Evolutionary conservation across 2,888 invertebrate genomes (phyloP).

Genomic region (Drosophila recens): DNA sequence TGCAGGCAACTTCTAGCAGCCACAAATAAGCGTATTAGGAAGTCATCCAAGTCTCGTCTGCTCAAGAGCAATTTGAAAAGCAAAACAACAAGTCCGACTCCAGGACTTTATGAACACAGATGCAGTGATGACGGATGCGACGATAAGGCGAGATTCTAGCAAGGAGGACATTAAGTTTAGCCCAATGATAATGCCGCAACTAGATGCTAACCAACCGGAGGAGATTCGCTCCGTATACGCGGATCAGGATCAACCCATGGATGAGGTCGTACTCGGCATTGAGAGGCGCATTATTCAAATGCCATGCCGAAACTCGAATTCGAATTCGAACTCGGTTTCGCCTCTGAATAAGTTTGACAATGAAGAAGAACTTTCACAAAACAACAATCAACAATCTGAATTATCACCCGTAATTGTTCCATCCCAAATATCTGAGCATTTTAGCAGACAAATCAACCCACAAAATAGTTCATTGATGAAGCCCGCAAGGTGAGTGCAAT

Average conservation of each 20-base stretch:
- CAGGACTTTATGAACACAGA: background rate
- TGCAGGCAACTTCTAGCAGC: constrained; percentile 23
- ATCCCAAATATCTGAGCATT: constrained; percentile 5
- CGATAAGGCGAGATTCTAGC: background rate
- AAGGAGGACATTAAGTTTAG: constrained; percentile 1
- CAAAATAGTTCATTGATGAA: constrained; percentile 22
- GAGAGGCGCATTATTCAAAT: constrained; percentile 15
- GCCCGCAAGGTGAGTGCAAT: constrained; percentile 24
- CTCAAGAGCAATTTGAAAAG: constrained; percentile 14
- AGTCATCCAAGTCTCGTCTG: constrained; percentile 16
- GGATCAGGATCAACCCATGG: constrained; percentile 5
- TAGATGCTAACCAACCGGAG: background rate
- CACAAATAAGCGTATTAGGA: constrained; percentile 23
- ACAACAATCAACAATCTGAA: constrained; percentile 8
- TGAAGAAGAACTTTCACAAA: constrained; percentile 5
- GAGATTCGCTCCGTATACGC: background rate
- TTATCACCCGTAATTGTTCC: background rate
- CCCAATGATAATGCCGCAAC: constrained; percentile 10
- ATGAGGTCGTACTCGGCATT: constrained; percentile 2
- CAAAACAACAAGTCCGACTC: background rate
- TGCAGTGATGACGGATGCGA: background rate
- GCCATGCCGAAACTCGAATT: constrained; percentile 11
- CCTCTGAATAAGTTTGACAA: background rate
- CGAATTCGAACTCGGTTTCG: constrained; percentile 10
- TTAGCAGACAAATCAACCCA: constrained; percentile 9